Base-by-base conservation (phyloP, 2,888 invertebrate species). In the Trichopoda pennipes region DNA sequence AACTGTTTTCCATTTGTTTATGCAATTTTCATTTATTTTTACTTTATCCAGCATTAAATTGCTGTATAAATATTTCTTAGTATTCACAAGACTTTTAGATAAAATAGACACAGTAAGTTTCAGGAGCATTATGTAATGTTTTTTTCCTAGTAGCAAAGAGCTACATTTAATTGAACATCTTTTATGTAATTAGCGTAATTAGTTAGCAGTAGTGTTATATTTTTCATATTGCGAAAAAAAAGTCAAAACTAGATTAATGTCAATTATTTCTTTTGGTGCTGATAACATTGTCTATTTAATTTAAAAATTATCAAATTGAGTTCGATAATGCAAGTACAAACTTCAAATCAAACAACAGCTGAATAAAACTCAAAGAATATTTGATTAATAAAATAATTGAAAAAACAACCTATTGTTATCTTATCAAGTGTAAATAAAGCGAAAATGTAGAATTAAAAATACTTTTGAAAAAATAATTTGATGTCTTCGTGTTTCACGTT, bases 371-470 rank as follows among this genome's bases (percentile, higher is more conserved):
- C 16, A 16, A 32, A 58, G 72, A 73, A 53, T 23, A 72, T 21
- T 58, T n/a, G 38, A 53, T 44, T 49, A n/a, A n/a, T n/a, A 28
- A 61, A 61, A 32, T 8, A 73, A 47, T 16, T 56, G 17, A 23
- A 63, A n/a, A 38, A 53, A 55, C n/a, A 55, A 49, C 38, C 14
- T 47, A 49, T 66, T 74, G 49, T 64, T 74, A 74, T 74, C 74
- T 74, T 74, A 74, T 74, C 74, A 23, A 38, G 64, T 66, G 53
- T 55, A 63, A 74, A 19, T 74, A 19, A 56, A 74, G 38, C 23
- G 23, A 73, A 56, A 38, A 58, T 7, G 19, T 6, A 49, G 17
- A 49, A 56, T 14, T 17, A 23, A 17, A 64, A 53, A 32, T 63
- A 56, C 8, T 19, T 38, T 56, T 28, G 8, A 58, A 66, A 56